Base-by-base conservation (phyloP, 2,888 invertebrate species). In the Pteria penguin region DNA sequence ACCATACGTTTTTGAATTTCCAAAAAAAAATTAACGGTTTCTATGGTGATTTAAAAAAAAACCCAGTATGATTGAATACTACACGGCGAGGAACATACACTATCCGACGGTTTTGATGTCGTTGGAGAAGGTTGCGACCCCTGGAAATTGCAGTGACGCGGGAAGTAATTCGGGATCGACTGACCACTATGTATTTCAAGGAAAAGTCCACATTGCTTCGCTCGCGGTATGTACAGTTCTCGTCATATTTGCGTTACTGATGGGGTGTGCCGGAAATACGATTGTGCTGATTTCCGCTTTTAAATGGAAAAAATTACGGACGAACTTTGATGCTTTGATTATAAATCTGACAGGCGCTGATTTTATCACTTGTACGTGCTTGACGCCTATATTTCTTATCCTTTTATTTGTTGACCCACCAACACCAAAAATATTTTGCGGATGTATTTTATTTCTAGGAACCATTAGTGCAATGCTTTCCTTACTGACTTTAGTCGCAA, bases 151-250 rank as follows among this genome's bases (percentile, higher is more conserved):
- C 29, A 36, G 52, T 1, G 32, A n/a, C 1, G 18, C 5, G 57
- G 32, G 26, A 33, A 55, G 68, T 32, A 54, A 36, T 36, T 32
- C 55, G 55, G 31, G 52, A 26, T 32, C 24, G 22, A 54, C 57
- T 14, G 55, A n/a, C 4, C 4, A 32, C 3, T 29, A 63, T 24
- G 27, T 36, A 18, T 82, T 82, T 33, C 76, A 81, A 31, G 86
- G 85, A 4, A 82, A 84, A 18, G 87, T 88, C 4, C 88, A 88
- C 74, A 86, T 86, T 22, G 88, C 88, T 24, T 87, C 88, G 0
- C 72, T 87, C n/a, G 86, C 87, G 0, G 88, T 88, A 29, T 87
- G 87, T 72, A 88, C 87, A 2, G 87, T 88, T 24, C 80, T 88
- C 24, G 84, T 84, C n/a, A 82, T 86, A 1, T 87, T 88, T 66